Evolutionary conservation across 2,888 invertebrate species (phyloP), one percentile per base, ranked within the genome.

Genomic region (Tipula confusa): DNA sequence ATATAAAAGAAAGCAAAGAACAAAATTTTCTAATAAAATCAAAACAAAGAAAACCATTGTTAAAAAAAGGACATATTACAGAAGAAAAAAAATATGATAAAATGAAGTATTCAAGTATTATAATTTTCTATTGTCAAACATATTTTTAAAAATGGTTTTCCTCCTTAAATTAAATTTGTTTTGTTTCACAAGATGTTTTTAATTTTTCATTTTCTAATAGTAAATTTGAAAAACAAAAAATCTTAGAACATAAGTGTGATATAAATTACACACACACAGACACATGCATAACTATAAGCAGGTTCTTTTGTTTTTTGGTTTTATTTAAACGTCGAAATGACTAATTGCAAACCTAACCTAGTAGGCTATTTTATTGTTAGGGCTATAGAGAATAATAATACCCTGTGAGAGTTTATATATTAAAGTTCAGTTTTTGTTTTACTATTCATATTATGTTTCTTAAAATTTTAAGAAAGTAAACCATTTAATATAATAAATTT

Each of bases 81-180:
- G n/a, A n/a, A 64, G 64, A 64, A 64, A 64, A 24, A 64, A 64
- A 64, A 64, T n/a, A n/a, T n/a, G 64, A 64, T 64, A 64, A 64
- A 64, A 64, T 64, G 64, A 64, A 24, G 64, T 64, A 24, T 64
- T 64, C 64, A 64, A 64, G 64, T 24, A 64, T 64, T 24, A 64
- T 24, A 64, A 24, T 64, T n/a, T 64, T 64, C 64, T 64, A 64
- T 64, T 64, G 64, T 64, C 64, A 64, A 64, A 64, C 64, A 64
- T 64, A 64, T 64, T 33, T 64, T 64, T 64, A 64, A 64, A 43
- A 24, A 15, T 43, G n/a, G 5, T 43, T 43, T 36, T 43, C 24
- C 24, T 24, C 24, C 24, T 24, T 64, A 64, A 64, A 64, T 64
- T 64, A 64, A 64, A 64, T 64, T 24, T 24, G 24, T 64, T 24